Evolutionary conservation across 2,797 vertebrate genomes (phyloP).

Genomic region (Babyrousa celebensis): DNA sequence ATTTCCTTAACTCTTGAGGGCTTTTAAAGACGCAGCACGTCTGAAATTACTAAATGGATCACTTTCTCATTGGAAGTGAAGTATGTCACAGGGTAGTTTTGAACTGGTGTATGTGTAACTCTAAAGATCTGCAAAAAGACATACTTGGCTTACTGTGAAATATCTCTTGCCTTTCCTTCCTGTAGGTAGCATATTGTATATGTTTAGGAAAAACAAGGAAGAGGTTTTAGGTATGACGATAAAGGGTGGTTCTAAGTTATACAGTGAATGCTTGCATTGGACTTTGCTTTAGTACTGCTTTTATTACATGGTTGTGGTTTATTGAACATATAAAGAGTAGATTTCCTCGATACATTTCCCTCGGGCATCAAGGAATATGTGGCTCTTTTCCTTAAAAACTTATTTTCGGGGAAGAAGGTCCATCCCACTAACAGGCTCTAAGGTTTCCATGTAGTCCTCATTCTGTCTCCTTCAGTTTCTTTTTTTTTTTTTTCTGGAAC

Average conservation of each 20-base stretch:
- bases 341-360: conserved; percentile 40
- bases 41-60: conserved; percentile 85
- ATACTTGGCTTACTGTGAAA: conserved; percentile 71
- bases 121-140: conserved; percentile 44
- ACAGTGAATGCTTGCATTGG: conserved; percentile 75
- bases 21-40: conserved; percentile 86
- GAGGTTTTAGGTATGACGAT: conserved; percentile 71
- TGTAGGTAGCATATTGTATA: conserved; percentile 31
- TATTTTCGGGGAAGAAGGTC: conserved; percentile 28
- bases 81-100: conserved; percentile 35
- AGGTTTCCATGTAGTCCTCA: not conserved
- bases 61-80: conserved; percentile 83
- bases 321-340: conserved; percentile 75
- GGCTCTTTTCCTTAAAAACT: conserved; percentile 32
- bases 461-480: not conserved
- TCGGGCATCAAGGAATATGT: conserved; percentile 54
- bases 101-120: conserved; percentile 71
- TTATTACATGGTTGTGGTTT: conserved; percentile 82
- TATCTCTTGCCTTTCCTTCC: conserved; percentile 40
- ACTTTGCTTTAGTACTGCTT: conserved; percentile 85
- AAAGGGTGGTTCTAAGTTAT: conserved; percentile 81
- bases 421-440: not conserved
- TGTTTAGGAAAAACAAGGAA: conserved; percentile 82
- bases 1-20: conserved; percentile 87
- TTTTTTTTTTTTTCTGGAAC: not conserved